Evolutionary conservation across 2,797 vertebrate species (phyloP).

Genomic region (Remorina albescens): DNA sequence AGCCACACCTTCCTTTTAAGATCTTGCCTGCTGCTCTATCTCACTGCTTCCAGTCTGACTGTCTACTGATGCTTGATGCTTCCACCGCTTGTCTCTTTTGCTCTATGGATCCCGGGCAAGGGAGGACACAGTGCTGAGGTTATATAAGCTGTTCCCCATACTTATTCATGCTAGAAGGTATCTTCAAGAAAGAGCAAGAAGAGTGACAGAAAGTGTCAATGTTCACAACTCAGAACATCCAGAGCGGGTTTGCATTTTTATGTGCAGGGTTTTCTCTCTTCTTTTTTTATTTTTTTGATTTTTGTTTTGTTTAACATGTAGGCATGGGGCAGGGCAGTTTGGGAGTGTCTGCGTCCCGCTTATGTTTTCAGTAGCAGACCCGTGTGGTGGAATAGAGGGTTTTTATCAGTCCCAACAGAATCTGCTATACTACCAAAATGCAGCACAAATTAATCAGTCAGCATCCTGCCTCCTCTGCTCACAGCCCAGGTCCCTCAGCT

Average conservation of each 20-base stretch:
- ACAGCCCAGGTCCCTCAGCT: conserved; percentile 17
- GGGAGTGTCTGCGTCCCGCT: not conserved
- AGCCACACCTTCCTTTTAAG: conserved; percentile 92
- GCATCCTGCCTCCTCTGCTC: conserved; percentile 39
- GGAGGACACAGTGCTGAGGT: conserved; percentile 54
- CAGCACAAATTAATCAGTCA: conserved; percentile 54
- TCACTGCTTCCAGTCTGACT: conserved; percentile 68
- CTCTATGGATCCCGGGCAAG: conserved; percentile 47
- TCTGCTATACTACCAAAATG: conserved; percentile 30
- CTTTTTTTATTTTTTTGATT: no score
- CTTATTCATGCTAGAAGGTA: conserved; percentile 34
- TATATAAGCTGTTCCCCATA: conserved; percentile 45
- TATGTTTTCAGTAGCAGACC: conserved; percentile 8
- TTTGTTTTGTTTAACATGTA: conserved; percentile 20
- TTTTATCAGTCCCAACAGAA: conserved; percentile 38
- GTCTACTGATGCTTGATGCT: conserved; percentile 60
- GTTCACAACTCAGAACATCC: conserved; percentile 25
- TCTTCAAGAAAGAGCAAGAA: conserved; percentile 21
- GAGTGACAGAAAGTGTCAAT: conserved; percentile 17
- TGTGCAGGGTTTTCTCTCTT: not conserved
- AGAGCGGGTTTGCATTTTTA: conserved; percentile 5
- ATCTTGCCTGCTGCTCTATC: conserved; percentile 90
- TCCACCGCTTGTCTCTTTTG: conserved; percentile 53
- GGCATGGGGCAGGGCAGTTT: conserved; percentile 9
- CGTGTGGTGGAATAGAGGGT: not conserved